Evolutionary conservation across 2,113 vertebrate genomes (phyloP).

Genomic region (Ammodytes marinus): DNA sequence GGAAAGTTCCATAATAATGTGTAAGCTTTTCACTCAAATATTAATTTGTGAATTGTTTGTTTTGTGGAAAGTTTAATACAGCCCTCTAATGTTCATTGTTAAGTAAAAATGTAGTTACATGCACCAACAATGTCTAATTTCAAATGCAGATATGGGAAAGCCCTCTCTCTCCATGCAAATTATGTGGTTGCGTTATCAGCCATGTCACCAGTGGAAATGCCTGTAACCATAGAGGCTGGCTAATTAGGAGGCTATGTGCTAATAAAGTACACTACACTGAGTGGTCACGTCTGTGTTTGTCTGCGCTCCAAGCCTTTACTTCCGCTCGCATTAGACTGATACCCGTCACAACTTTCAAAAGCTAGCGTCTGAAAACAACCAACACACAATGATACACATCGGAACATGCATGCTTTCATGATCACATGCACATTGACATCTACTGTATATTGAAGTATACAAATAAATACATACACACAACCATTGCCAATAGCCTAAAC

Average conservation of each 20-base stretch:
- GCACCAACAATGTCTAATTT: slow-evolving; percentile 47
- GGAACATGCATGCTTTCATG: neutral
- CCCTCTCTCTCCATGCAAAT: slow-evolving; percentile 69
- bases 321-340: slow-evolving; percentile 96
- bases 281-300: slow-evolving; percentile 90
- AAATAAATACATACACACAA: neutral
- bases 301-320: slow-evolving; percentile 91
- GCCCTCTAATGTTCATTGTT: neutral
- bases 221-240: slow-evolving; percentile 93
- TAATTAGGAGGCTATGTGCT: slow-evolving; percentile 94
- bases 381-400: slow-evolving; percentile 69
- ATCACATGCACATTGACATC: slow-evolving; percentile 10
- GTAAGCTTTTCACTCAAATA: neutral
- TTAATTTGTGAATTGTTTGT: neutral
- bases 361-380: slow-evolving; percentile 83
- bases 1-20: neutral
- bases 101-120: slow-evolving; percentile 14
- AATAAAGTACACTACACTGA: slow-evolving; percentile 94
- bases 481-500: neutral
- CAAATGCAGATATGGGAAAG: slow-evolving; percentile 67
- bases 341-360: slow-evolving; percentile 96
- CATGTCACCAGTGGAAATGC: slow-evolving; percentile 94
- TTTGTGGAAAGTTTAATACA: neutral
- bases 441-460: no score
- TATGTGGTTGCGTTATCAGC: slow-evolving; percentile 77